A percentile compares a stretch with the other conserved stretches of the same genome.
Evolutionary conservation across 2,797 vertebrate genomes (phyloP).

Genomic region (Pachyuromys duprasi): DNA sequence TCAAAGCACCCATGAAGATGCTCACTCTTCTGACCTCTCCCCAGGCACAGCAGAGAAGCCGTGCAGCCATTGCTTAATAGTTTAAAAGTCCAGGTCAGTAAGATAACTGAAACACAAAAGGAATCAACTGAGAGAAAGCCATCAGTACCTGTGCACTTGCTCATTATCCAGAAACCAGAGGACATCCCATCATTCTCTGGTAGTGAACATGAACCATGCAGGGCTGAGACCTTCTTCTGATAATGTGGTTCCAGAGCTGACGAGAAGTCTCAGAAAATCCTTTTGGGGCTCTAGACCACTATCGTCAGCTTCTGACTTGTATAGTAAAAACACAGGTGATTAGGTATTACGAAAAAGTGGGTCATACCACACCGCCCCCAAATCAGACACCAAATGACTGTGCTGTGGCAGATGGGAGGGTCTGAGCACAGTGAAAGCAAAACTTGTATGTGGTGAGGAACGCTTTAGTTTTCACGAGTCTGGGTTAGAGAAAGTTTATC

Average conservation of each 20-base stretch:
- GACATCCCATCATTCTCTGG: slow-evolving; percentile 34
- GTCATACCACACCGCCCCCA: slow-evolving; percentile 90
- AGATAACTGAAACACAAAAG: slow-evolving; percentile 65
- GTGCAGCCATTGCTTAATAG: background rate
- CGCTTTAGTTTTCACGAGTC: slow-evolving; percentile 89
- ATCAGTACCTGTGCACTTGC: slow-evolving; percentile 78
- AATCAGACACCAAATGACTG: slow-evolving; percentile 88
- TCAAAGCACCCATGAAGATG: slow-evolving; percentile 49
- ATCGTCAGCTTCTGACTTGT: slow-evolving; percentile 66
- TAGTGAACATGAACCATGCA: background rate
- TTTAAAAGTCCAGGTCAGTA: slow-evolving; percentile 62
- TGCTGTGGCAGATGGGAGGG: slow-evolving; percentile 84
- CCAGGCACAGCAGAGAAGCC: slow-evolving; percentile 64
- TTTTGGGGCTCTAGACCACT: slow-evolving; percentile 72
- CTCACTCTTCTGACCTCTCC: slow-evolving; percentile 32
- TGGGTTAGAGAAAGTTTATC: slow-evolving; percentile 89
- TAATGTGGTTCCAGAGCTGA: background rate
- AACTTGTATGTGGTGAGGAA: slow-evolving; percentile 89
- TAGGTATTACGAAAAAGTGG: slow-evolving; percentile 87
- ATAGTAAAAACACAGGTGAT: slow-evolving; percentile 76
- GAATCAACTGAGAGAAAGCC: slow-evolving; percentile 51
- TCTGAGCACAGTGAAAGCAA: slow-evolving; percentile 88
- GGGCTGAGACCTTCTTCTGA: slow-evolving; percentile 33
- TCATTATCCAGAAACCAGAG: slow-evolving; percentile 78
- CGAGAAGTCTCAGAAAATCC: slow-evolving; percentile 61